A percentile compares a stretch with the other conserved stretches of the same genome.
Evolutionary conservation across 2,888 invertebrate genomes (phyloP).

Genomic region (Thecophora atra): DNA sequence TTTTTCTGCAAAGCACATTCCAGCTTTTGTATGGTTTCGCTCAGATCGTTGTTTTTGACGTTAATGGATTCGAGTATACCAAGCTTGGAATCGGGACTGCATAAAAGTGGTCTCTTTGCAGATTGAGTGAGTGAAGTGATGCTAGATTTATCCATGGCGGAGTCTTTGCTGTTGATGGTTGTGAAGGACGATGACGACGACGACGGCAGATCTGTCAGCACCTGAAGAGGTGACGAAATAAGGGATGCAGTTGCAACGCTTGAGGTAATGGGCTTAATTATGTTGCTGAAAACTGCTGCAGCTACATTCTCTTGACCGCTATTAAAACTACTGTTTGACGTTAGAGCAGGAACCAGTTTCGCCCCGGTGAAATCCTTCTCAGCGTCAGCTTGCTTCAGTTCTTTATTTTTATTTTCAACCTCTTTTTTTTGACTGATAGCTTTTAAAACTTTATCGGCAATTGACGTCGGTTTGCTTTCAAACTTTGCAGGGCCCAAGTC

Average conservation of each 20-base stretch:
- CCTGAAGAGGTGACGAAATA: slow-evolving; percentile 58
- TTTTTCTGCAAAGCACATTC: slow-evolving; percentile 65
- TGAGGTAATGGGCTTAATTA: neutral
- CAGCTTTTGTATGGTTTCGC: slow-evolving; percentile 73
- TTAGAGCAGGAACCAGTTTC: slow-evolving; percentile 19
- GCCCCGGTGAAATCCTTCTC: slow-evolving; percentile 56
- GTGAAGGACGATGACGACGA: slow-evolving; percentile 34
- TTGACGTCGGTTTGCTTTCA: slow-evolving; percentile 68
- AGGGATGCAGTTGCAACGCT: slow-evolving; percentile 24
- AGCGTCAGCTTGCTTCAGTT: slow-evolving; percentile 49
- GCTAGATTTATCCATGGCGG: neutral
- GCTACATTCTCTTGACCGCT: slow-evolving; percentile 30
- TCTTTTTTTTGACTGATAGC: slow-evolving; percentile 70
- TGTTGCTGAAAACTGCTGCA: neutral
- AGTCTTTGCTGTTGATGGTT: neutral
- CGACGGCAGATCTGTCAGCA: slow-evolving; percentile 50
- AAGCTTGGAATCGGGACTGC: slow-evolving; percentile 61
- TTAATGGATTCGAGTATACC: slow-evolving; percentile 62
- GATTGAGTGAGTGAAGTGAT: slow-evolving; percentile 18
- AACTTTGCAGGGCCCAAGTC: slow-evolving; percentile 62
- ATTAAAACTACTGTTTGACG: slow-evolving; percentile 30
- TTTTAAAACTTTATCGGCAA: slow-evolving; percentile 72
- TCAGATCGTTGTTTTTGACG: slow-evolving; percentile 70
- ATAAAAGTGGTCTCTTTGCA: slow-evolving; percentile 53
- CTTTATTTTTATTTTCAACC: slow-evolving; percentile 67